Percentiles rank a stretch among this genome's conserved stretches.
These are phyloP conservation scores for Philotrypesis tridentata DNA, from an alignment of 1,140 invertebrate genomes.

Conservation along the genomic window DNA sequence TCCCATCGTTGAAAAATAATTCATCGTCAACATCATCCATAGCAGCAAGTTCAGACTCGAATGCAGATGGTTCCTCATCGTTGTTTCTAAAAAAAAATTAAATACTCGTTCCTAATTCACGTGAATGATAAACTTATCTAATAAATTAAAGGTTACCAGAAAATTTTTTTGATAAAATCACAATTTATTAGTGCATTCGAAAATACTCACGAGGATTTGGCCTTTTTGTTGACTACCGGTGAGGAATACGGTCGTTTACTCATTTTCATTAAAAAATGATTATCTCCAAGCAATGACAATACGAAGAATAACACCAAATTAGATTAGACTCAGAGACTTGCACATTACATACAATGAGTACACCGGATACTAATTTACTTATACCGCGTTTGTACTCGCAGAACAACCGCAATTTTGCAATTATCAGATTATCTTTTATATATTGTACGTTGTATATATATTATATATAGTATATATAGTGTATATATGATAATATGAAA, in stretches of 20 bases:
- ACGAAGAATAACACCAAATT: neutral
- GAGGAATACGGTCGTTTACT: constrained; percentile 43
- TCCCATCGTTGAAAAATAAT: constrained; percentile 62
- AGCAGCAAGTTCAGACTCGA: constrained; percentile 77
- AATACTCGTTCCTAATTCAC: neutral
- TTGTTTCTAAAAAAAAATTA: constrained; percentile 55
- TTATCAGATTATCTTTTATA: no score
- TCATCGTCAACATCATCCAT: constrained; percentile 76
- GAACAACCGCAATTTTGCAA: no score
- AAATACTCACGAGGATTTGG: constrained; percentile 26
- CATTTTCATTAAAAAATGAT: constrained; percentile 4
- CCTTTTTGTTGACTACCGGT: constrained; percentile 43
- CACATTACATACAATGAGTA: no score
- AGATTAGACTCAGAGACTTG: neutral
- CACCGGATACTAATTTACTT: neutral
- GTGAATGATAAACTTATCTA: neutral
- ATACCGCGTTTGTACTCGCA: no score
- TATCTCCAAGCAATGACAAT: neutral
- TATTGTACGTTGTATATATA: no score
- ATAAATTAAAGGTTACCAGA: constrained; percentile 32
- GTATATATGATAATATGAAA: neutral
- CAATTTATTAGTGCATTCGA: neutral
- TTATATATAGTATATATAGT: no score
- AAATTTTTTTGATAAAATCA: no score
- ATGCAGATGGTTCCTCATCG: constrained; percentile 76